phyloP scores from a whole-genome alignment of 2,888 invertebrate genomes.

The Lycaena phlaeas region DNA sequence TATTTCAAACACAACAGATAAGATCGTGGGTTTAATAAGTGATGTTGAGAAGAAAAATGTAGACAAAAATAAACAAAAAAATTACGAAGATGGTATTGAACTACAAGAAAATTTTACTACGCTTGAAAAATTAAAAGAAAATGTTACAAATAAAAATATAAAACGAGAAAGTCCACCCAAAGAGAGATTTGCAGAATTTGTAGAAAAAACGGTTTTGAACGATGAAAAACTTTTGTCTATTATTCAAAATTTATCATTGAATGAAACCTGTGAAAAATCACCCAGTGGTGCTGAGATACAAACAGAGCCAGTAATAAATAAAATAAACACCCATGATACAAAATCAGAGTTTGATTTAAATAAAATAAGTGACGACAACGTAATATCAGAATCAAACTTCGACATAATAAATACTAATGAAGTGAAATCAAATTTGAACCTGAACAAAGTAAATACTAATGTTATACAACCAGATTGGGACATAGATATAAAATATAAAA shows the following conservation, averaged over 20 bases:
- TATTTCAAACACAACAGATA: not conserved
- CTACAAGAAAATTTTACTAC: not conserved
- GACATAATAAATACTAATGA: too few relatives aligned
- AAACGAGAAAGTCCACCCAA: slow-evolving; percentile 56
- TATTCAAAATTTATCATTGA: slow-evolving; percentile 56
- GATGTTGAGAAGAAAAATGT: not conserved
- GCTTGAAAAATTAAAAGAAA: not conserved
- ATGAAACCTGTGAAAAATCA: slow-evolving; percentile 29
- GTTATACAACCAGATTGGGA: too few relatives aligned
- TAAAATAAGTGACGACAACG: too few relatives aligned
- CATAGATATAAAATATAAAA: too few relatives aligned
- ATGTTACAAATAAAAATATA: not conserved
- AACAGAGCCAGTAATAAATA: slow-evolving; percentile 24
- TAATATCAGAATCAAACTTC: too few relatives aligned
- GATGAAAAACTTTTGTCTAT: slow-evolving; percentile 61
- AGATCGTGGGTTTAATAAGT: not conserved
- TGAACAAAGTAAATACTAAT: too few relatives aligned
- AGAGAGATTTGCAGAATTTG: slow-evolving; percentile 54
- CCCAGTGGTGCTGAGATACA: slow-evolving; percentile 23
- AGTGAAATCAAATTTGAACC: too few relatives aligned
- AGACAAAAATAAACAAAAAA: not conserved
- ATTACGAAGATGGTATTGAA: not conserved
- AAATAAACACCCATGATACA: too few relatives aligned
- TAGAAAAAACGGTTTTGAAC: slow-evolving; percentile 59
- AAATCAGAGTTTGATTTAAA: too few relatives aligned